Evolutionary conservation across 2,797 vertebrate genomes (phyloP), one percentile per base, ranked within the genome.

Genomic region (Neopelma chrysocephalum): DNA sequence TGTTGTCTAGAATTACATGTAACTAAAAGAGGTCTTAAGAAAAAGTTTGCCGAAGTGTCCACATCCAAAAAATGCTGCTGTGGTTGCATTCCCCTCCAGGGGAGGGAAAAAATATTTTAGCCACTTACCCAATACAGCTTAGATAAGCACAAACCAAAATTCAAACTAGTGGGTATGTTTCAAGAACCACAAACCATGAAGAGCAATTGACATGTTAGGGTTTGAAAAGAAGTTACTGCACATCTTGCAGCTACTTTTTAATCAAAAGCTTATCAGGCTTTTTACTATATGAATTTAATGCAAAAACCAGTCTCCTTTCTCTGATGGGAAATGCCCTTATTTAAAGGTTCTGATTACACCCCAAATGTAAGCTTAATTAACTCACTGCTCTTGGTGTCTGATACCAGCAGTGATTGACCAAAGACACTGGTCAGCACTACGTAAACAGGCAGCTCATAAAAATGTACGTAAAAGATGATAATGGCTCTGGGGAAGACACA

Each of bases 61-160:
- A 60, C 56, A 83, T 48, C 20, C n/a, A 89, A 87, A 87, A 96
- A 80, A 71, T 31, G 61, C 71, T 85, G 31, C 68, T 78, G 64
- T 62, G 79, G 79, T 36, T 61, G 32, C 61, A 65, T 75, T 83
- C 15, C 10, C n/a, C 56, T 56, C 4, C 82, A 47, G 5, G 11
- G 36, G 36, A 40, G 42, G 22, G 17, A 68, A 57, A 27, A 69
- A 54, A 23, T 61, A 85, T 54, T 87, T 91, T 64, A 66, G 15
- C 47, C 26, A 3, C 71, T 92, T 92, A 61, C 40, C 20, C 81
- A 73, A 51, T 27, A 47, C 12, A n/a, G 87, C 89, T 87, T 82
- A 89, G 64, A 80, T 48, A 92, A 94, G 75, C 75, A 92, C 82
- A 87, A 95, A 56, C 50, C 69, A 71, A 89, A 96, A 82, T 45